Base-by-base conservation (phyloP, 2,113 vertebrate genomes). In the Astur gentilis region DNA sequence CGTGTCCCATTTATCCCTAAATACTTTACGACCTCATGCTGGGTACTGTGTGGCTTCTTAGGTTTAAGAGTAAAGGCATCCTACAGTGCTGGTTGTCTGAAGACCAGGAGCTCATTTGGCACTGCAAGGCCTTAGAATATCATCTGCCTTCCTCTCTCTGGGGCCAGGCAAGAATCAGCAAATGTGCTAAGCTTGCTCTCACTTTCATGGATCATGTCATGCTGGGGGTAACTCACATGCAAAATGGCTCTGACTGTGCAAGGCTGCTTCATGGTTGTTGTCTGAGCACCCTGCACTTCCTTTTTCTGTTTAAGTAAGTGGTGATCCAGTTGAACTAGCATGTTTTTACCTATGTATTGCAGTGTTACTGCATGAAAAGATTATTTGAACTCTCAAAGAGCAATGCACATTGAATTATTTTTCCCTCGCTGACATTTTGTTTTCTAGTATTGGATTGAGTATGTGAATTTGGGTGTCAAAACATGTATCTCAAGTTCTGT, bases 381-480 rank as follows among this genome's bases (percentile, higher is more conserved):
- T 80, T 65, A 16, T 42, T 58, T 87, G 45, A 85, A 36, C 62
- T 92, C n/a, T 44, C 13, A 36, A 47, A 69, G 31, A 64, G 15
- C 22, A 36, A 26, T 13, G 45, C 21, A 7, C 9, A 13, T 55
- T 38, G 61, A 91, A 45, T 61, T 91, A 36, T 65, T 81, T 87
- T 36, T 16, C 8, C 23, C 8, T 22, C 16, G n/a, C 23, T 25
- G n/a, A n/a, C 40, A 13, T 62, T 89, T 87, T 76, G n/a, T 57
- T 94, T 95, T 61, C 83, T 67, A 11, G 32, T 38, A 13, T 45
- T 69, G 44, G 17, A 61, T 16, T 83, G 58, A 75, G 13, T 31
- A 16, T n/a, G 44, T 72, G 83, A 80, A 81, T 89, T 80, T 90
- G 36, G 27, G 31, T 72, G 62, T 90, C 70, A 83, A 87, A 96